Conservation (phyloP, 2,888 invertebrate genomes). For the Calliphora vomitoria region DNA sequence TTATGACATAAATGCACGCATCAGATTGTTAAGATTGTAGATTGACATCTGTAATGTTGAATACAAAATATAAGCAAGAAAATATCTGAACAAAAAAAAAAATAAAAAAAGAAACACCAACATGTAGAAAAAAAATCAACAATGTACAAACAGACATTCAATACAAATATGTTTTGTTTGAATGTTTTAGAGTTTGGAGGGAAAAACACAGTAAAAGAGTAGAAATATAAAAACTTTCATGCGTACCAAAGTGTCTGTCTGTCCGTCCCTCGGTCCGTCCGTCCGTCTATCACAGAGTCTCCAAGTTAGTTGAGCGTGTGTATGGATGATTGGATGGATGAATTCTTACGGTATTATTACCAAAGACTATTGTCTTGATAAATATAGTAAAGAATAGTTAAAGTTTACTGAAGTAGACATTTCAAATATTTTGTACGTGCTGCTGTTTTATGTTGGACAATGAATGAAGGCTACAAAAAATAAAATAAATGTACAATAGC, state of each 20-base stretch:
- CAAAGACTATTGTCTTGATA: slow-evolving; percentile 71
- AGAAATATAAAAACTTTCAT: slow-evolving; percentile 55
- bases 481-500: slow-evolving; percentile 1
- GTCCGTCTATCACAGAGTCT: slow-evolving; percentile 73
- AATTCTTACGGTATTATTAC: slow-evolving; percentile 73
- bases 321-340: slow-evolving; percentile 27
- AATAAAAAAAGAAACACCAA: slow-evolving; percentile 22
- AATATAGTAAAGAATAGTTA: slow-evolving; percentile 69
- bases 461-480: slow-evolving; percentile 41
- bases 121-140: slow-evolving; percentile 20
- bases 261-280: slow-evolving; percentile 67
- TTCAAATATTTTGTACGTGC: slow-evolving; percentile 74
- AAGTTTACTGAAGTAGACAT: slow-evolving; percentile 74
- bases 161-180: slow-evolving; percentile 66
- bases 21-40: slow-evolving; percentile 76
- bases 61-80: slow-evolving; percentile 31
- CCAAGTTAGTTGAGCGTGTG: slow-evolving; percentile 12
- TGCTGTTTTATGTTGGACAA: slow-evolving; percentile 59
- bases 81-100: slow-evolving; percentile 19
- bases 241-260: slow-evolving; percentile 70
- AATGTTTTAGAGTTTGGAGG: slow-evolving; percentile 30
- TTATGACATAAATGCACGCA: slow-evolving; percentile 84
- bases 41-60: slow-evolving; percentile 74
- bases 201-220: slow-evolving; percentile 28
- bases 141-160: slow-evolving; percentile 61